Conservation (phyloP, 2,113 vertebrate genomes). For the Pluvianellus socialis region DNA sequence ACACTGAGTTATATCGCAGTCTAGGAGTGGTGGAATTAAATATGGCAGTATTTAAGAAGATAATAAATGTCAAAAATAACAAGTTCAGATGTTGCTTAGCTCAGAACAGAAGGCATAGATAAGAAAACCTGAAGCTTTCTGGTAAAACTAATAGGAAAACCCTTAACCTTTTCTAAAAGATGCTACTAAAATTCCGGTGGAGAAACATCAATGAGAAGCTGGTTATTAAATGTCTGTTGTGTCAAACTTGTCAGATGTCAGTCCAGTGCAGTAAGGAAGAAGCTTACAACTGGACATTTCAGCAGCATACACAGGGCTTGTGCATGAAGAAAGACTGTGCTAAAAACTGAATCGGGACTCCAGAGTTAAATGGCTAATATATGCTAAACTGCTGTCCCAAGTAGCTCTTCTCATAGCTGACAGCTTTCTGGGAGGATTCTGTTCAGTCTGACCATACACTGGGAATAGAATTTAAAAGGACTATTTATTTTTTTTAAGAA, state of each 20-base stretch:
- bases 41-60: background rate
- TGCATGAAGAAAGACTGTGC: background rate
- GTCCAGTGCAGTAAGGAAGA: background rate
- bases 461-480: background rate
- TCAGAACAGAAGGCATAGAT: background rate
- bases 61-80: conserved; percentile 4
- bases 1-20: background rate
- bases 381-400: background rate
- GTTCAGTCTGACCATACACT: background rate
- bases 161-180: background rate
- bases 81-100: background rate
- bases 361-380: background rate
- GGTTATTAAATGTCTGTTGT: background rate
- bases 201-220: background rate
- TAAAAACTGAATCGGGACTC: background rate
- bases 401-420: background rate
- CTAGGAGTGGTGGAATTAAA: background rate
- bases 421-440: background rate
- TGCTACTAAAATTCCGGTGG: background rate
- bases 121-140: background rate
- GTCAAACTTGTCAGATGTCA: background rate
- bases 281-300: background rate
- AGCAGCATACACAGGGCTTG: background rate
- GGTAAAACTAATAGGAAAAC: background rate
- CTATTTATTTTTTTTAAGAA: background rate